Evolutionary conservation across 2,797 vertebrate species (phyloP).

Genomic region (Pipistrellus kuhlii): DNA sequence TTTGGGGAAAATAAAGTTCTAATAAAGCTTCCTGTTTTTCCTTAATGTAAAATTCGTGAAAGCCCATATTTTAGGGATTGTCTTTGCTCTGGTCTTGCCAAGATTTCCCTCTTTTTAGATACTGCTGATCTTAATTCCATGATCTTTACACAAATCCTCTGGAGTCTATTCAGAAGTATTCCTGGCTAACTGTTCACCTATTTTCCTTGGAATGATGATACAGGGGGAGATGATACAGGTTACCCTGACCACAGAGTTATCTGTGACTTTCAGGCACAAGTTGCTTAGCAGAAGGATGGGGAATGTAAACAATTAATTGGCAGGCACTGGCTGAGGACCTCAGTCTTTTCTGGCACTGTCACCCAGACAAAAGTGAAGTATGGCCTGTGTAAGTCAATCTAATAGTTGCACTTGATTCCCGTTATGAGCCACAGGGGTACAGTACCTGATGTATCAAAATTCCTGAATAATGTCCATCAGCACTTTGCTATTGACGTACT

Average conservation of each 20-base stretch:
- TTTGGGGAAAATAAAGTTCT: background rate
- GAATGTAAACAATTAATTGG: slow-evolving; percentile 41
- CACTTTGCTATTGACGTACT: background rate
- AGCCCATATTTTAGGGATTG: background rate
- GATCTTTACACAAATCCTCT: slow-evolving; percentile 11
- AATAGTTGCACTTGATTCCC: background rate
- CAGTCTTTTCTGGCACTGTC: slow-evolving; percentile 25
- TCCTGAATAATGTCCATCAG: slow-evolving; percentile 51
- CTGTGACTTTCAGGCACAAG: slow-evolving; percentile 44
- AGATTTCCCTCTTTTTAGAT: background rate
- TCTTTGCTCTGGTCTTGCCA: background rate
- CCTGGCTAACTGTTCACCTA: background rate
- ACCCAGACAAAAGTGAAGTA: background rate
- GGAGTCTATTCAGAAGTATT: slow-evolving; percentile 16
- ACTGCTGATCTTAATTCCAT: background rate
- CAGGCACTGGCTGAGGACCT: background rate
- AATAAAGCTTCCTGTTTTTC: background rate
- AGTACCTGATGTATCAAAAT: background rate
- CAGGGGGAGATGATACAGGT: background rate
- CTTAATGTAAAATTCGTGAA: slow-evolving; percentile 19
- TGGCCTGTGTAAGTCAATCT: slow-evolving; percentile 17
- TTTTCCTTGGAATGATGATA: slow-evolving; percentile 45
- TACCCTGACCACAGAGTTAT: background rate
- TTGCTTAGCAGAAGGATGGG: slow-evolving; percentile 42
- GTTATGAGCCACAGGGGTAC: slow-evolving; percentile 41